Evolutionary conservation across 2,888 invertebrate species (phyloP), one percentile per base, ranked within the genome.

Genomic region (Eumacrocentrus americanus): DNA sequence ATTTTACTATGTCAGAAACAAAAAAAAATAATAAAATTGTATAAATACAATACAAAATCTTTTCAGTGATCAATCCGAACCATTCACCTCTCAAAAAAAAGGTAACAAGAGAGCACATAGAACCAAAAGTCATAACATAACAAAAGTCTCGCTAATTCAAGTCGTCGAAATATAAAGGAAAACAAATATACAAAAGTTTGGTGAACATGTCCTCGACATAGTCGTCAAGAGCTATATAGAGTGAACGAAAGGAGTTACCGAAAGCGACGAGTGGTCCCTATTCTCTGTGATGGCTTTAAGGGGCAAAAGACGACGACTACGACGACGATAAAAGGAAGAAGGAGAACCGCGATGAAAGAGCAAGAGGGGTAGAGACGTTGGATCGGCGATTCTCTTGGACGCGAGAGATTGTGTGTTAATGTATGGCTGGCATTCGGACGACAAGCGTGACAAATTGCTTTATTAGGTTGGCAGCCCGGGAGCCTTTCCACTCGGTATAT

Each of bases 371-470:
- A 58, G 61, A 64, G 60, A 64, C 63, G 61, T 58, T 62, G 66
- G 61, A 48, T 62, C 56, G 59, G 50, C 62, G 64, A 67, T 69
- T 59, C 69, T 72, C 70, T 68, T 67, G 69, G 67, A 67, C 58
- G 68, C 63, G 70, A 69, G 78, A 78, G 78, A 78, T 78, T 77
- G 78, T 78, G 79, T 76, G 78, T 79, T 79, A 79, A 78, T 79
- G 78, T 77, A 76, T 78, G 75, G 76, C 78, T 77, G 78, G 77
- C 76, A 78, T 78, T 78, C 72, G 77, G 78, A 77, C 76, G 79
- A 79, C 79, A 79, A 78, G 74, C 79, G 78, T 79, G 79, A 79
- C 79, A 79, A 79, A 79, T 79, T 79, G 77, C 79, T 79, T 79
- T 79, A 79, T 79, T 79, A 79, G 79, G 75, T 77, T 73, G 77